Evolutionary conservation across 2,113 vertebrate species (phyloP).

Genomic region (Ifrita kowaldi): DNA sequence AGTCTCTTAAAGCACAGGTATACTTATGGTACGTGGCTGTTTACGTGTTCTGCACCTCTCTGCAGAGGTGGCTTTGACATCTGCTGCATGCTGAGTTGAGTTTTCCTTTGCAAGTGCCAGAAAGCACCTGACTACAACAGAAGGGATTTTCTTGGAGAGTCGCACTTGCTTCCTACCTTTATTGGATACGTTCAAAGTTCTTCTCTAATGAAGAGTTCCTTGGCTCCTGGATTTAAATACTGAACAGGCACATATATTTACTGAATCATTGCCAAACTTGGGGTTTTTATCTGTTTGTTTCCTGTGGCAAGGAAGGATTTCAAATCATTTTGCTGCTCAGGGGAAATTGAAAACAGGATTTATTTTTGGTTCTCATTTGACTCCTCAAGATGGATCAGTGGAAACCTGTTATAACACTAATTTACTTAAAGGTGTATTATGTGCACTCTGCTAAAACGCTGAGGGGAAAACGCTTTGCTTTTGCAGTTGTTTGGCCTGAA

Average conservation of each 20-base stretch:
- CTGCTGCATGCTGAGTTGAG: background rate
- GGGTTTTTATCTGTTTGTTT: background rate
- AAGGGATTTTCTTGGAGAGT: background rate
- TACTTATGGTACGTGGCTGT: background rate
- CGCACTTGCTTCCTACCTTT: background rate
- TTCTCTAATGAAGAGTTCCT: background rate
- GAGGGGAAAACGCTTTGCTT: background rate
- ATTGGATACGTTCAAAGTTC: background rate
- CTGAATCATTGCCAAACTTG: background rate
- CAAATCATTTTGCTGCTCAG: constrained; percentile 14
- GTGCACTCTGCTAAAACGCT: background rate
- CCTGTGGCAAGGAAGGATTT: constrained; percentile 10
- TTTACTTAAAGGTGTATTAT: constrained; percentile 29
- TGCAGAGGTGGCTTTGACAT: background rate
- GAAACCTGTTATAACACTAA: constrained; percentile 25
- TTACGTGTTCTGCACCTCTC: constrained; percentile 25
- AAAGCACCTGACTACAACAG: background rate
- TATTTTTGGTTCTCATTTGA: constrained; percentile 41
- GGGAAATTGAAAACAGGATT: constrained; percentile 15
- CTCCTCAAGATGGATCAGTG: background rate
- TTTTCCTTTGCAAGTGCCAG: constrained; percentile 20
- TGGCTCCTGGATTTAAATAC: constrained; percentile 28
- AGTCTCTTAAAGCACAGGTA: background rate
- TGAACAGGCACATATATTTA: background rate
- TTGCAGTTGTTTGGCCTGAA: background rate